Percentiles rank a stretch among this genome's conserved stretches.
Conservation (phyloP, 2,797 vertebrate species). For the Coluber constrictor region DNA sequence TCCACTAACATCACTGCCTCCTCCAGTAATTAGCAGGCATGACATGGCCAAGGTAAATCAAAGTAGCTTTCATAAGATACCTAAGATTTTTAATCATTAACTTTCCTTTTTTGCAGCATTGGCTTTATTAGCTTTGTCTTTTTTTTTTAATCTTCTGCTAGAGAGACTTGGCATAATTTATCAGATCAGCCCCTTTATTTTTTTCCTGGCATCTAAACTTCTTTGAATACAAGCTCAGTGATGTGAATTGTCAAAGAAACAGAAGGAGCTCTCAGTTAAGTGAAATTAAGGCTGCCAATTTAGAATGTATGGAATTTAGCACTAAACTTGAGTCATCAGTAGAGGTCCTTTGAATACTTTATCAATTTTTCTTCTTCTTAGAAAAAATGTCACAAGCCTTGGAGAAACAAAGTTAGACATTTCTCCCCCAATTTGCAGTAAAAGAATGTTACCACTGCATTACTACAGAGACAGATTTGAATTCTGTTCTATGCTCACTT, state of each 20-base stretch:
- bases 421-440: neutral
- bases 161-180: neutral
- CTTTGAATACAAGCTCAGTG: neutral
- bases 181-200: neutral
- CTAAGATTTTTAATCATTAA: neutral
- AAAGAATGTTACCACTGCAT: neutral
- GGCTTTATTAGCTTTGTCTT: neutral
- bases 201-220: neutral
- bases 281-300: neutral
- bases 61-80: neutral
- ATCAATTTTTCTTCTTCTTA: neutral
- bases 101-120: neutral
- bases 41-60: neutral
- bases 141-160: neutral
- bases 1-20: neutral
- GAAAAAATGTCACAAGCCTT: neutral
- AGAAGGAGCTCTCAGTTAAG: neutral
- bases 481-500: neutral
- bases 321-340: neutral
- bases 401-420: neutral
- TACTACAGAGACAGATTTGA: neutral
- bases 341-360: neutral
- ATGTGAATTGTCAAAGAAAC: neutral
- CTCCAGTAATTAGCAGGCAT: neutral
- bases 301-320: conserved; percentile 23